These are phyloP conservation scores for Leucoraja erinaceus DNA, from an alignment of 2,113 vertebrate species.

Conservation along the genomic window DNA sequence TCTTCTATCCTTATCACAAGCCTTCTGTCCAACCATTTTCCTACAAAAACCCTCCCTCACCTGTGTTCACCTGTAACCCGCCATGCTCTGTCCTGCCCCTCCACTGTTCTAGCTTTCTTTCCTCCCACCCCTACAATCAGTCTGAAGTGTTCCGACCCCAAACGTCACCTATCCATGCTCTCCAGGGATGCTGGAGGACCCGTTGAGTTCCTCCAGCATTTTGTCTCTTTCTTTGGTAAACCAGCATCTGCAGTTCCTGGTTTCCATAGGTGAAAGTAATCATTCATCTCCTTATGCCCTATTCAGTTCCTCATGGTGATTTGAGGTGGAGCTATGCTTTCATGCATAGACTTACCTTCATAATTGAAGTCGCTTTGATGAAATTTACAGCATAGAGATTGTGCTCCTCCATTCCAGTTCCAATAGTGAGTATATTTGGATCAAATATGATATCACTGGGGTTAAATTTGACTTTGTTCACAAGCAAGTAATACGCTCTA, in stretches of 20 bases:
- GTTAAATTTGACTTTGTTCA: conserved; percentile 70
- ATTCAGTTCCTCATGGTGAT: neutral
- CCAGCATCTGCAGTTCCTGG: too few relatives aligned
- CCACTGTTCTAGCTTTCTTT: too few relatives aligned
- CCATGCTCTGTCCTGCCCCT: too few relatives aligned
- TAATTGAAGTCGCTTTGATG: conserved; percentile 73
- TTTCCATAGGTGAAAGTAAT: too few relatives aligned
- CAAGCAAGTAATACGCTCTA: conserved; percentile 78
- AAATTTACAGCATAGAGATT: conserved; percentile 81
- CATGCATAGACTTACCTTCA: conserved; percentile 71
- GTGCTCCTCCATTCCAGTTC: conserved; percentile 96
- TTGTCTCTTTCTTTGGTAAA: too few relatives aligned
- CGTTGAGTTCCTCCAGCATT: too few relatives aligned
- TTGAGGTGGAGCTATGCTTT: neutral
- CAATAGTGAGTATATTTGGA: conserved; percentile 94
- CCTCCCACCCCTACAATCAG: too few relatives aligned
- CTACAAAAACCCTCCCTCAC: neutral
- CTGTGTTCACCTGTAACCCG: too few relatives aligned
- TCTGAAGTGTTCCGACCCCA: too few relatives aligned
- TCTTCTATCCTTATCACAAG: too few relatives aligned
- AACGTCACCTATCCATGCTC: too few relatives aligned
- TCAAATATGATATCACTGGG: conserved; percentile 95
- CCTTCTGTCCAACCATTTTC: neutral
- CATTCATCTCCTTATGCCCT: neutral
- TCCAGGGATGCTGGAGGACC: too few relatives aligned